Evolutionary conservation across 2,113 vertebrate species (phyloP).

Genomic region (Bungarus multicinctus): DNA sequence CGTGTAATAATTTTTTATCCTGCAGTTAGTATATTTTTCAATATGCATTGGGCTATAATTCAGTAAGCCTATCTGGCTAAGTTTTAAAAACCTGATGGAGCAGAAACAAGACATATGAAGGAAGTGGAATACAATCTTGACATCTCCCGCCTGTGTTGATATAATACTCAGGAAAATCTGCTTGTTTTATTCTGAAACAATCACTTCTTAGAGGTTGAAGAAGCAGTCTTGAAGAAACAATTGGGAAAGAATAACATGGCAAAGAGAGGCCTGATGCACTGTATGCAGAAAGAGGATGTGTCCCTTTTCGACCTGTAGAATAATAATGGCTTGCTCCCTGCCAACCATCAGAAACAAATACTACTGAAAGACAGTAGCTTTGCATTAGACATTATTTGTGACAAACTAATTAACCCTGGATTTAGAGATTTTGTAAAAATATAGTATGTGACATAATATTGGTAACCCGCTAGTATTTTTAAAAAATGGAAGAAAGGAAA

Average conservation of each 20-base stretch:
- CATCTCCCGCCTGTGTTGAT: fast-evolving
- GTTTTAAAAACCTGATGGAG: slow-evolving; percentile 62
- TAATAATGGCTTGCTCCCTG: not conserved
- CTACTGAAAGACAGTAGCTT: not conserved
- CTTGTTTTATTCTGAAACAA: slow-evolving; percentile 29
- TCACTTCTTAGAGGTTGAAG: too few species aligned
- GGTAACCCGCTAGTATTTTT: not conserved
- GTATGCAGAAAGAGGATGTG: not conserved
- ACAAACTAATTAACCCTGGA: not conserved
- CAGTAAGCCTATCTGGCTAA: slow-evolving; percentile 57
- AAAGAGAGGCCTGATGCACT: not conserved
- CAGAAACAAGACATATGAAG: slow-evolving; percentile 37
- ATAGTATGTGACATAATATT: not conserved
- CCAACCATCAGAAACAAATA: not conserved
- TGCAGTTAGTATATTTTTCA: slow-evolving; percentile 61
- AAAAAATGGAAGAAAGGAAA: not conserved
- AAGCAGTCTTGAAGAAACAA: not conserved
- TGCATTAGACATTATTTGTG: not conserved
- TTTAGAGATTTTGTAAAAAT: not conserved
- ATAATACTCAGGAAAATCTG: not conserved
- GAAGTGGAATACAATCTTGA: slow-evolving; percentile 49
- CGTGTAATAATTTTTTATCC: slow-evolving; percentile 62
- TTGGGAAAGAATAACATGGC: not conserved
- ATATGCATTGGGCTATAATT: slow-evolving; percentile 57
- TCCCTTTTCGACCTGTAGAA: not conserved